Evolutionary conservation across 2,797 vertebrate genomes (phyloP), one percentile per base, ranked within the genome.

Genomic region (Oceanodroma leucorhoa): DNA sequence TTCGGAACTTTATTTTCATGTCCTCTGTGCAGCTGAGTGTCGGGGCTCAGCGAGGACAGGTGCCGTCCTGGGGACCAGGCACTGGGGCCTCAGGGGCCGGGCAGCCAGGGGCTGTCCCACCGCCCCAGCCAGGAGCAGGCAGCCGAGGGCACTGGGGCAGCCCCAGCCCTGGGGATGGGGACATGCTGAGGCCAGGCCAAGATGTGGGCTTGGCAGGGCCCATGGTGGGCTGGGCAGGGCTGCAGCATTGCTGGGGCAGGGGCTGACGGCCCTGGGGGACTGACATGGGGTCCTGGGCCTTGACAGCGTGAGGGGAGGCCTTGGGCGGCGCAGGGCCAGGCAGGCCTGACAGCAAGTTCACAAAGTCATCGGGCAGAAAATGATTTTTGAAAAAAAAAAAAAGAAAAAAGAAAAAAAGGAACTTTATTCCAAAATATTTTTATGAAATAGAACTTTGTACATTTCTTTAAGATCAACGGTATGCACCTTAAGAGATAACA

Each of bases 91-190:
- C 51, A 26, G 38, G 21, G 60, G 18, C 41, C n/a, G 64, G 60
- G 45, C 79, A 65, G 36, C 7, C 32, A 20, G 29, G 30, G 5
- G 32, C 12, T 1, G 1, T 48, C 9, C 18, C 46, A 38, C 3
- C 5, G 3, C 5, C 17, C n/a, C 43, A 65, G 13, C 3, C 19
- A 40, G 50, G 6, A 58, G 13, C 20, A 73, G 38, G 20, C 30
- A 61, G 6, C 18, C 0, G 1, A 5, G 14, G 5, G 2, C 20
- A 14, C 15, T 6, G 17, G 32, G 32, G 7, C 23, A 32, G 26
- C 3, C 19, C 11, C 41, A 57, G 13, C 5, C 14, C 32, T 53
- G 61, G 14, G 32, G 29, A 43, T 16, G 14, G 19, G 54, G 13
- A 7, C 9, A 16, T 26, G 24, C 48, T 53, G 45, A 58, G 36